Evolutionary conservation across 2,888 invertebrate genomes (phyloP).

Genomic region (Thera obeliscata): DNA sequence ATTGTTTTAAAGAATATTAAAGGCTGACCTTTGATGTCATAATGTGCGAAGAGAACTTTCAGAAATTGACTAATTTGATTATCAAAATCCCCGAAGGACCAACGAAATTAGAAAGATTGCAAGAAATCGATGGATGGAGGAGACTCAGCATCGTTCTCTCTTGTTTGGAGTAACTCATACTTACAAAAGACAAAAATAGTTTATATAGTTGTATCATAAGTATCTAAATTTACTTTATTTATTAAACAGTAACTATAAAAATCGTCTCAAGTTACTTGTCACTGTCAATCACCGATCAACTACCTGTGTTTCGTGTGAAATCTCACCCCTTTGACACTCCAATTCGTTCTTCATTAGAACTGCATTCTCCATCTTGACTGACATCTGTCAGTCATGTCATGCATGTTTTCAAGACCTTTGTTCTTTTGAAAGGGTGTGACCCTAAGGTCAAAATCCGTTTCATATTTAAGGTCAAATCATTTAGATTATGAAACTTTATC

Average conservation of each 20-base stretch:
- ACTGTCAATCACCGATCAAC: constrained; percentile 35
- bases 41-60: too few species aligned
- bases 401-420: constrained; percentile 48
- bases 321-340: constrained; percentile 45
- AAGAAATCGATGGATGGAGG: too few species aligned
- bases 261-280: constrained; percentile 17
- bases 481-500: constrained; percentile 53
- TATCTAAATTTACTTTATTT: too few species aligned
- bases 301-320: constrained; percentile 46
- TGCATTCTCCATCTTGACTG: constrained; percentile 63
- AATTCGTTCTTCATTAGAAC: constrained; percentile 59
- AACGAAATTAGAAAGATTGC: too few species aligned
- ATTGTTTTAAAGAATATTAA: not conserved
- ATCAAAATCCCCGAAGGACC: too few species aligned
- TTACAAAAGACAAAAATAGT: too few species aligned
- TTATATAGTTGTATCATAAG: too few species aligned
- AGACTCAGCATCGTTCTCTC: too few species aligned
- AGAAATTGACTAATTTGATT: too few species aligned
- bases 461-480: constrained; percentile 54
- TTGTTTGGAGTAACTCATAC: too few species aligned
- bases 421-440: constrained; percentile 57
- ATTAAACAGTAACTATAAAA: not conserved
- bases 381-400: constrained; percentile 60
- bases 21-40: too few species aligned
- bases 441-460: constrained; percentile 60